These are phyloP conservation scores for Echinometra lucunter DNA, from an alignment of 53 echinoderm and acorn worm genomes.

Conservation along the genomic window DNA sequence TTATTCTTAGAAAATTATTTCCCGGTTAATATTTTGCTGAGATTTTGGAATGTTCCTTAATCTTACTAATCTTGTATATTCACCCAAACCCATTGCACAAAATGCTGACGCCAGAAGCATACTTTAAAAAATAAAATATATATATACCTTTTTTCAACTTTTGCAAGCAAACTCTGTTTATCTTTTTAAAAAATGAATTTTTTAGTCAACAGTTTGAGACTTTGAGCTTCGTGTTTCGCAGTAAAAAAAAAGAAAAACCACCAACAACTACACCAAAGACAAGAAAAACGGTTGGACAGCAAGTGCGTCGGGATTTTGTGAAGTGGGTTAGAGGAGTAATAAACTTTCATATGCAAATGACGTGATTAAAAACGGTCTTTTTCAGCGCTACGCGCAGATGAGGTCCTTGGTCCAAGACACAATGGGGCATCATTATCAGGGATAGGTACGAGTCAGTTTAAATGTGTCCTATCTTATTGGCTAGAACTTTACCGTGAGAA, in stretches of 20 bases:
- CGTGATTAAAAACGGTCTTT: conserved; percentile 63
- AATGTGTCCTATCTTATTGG: background rate
- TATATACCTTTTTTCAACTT: background rate
- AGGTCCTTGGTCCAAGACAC: conserved; percentile 1
- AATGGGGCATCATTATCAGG: conserved; percentile 56
- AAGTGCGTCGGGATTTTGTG: conserved; percentile 39
- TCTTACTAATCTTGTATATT: background rate
- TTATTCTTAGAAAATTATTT: background rate
- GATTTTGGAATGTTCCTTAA: background rate
- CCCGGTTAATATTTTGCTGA: background rate
- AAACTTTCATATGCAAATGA: conserved; percentile 67
- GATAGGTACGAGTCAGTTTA: conserved; percentile 67
- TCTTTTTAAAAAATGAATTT: background rate
- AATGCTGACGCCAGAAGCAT: conserved; percentile 1
- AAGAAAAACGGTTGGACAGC: background rate
- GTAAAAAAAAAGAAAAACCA: too few relatives aligned
- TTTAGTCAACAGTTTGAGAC: too few relatives aligned
- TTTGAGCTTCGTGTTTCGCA: background rate
- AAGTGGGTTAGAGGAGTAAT: background rate
- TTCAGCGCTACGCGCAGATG: conserved; percentile 68
- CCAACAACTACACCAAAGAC: too few relatives aligned
- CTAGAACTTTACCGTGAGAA: background rate
- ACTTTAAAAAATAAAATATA: background rate
- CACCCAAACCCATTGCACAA: conserved; percentile 7
- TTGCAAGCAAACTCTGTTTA: background rate